Percentiles rank a stretch among this genome's conserved stretches.
These are phyloP conservation scores for Endomychus coccineus DNA, from an alignment of 2,888 invertebrate genomes.

Conservation along the genomic window DNA sequence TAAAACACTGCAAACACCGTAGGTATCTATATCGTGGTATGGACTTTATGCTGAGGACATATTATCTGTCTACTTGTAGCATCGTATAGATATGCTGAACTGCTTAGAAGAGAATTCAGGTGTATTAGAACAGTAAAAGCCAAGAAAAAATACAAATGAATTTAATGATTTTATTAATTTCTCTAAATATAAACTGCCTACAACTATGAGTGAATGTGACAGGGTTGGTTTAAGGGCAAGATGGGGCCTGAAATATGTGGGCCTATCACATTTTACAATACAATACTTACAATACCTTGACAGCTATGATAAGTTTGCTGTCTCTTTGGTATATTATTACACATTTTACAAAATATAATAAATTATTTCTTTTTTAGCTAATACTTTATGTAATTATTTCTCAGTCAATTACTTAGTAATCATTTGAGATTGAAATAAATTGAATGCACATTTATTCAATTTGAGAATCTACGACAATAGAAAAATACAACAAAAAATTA, in stretches of 20 bases:
- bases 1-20: no score
- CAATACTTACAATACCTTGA: slow-evolving; percentile 39
- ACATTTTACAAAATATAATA: slow-evolving; percentile 39
- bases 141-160: slow-evolving; percentile 13
- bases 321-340: slow-evolving; percentile 47
- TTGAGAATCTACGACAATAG: no score
- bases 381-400: slow-evolving; percentile 23
- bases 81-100: no score
- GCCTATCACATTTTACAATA: slow-evolving; percentile 47
- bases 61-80: no score
- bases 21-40: no score
- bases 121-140: no score
- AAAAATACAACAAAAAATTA: no score
- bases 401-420: slow-evolving; percentile 24
- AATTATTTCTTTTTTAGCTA: slow-evolving; percentile 30
- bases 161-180: slow-evolving; percentile 35
- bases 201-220: slow-evolving; percentile 46
- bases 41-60: no score
- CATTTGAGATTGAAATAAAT: slow-evolving; percentile 17
- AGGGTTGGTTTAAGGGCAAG: slow-evolving; percentile 42
- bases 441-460: slow-evolving; percentile 20
- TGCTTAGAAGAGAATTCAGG: no score
- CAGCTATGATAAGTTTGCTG: slow-evolving; percentile 39
- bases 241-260: slow-evolving; percentile 42
- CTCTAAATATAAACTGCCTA: slow-evolving; percentile 46